Percentiles rank a stretch among this genome's conserved stretches.
These are phyloP conservation scores for Scolopax bukidnonensis DNA, from an alignment of 2,797 vertebrate species.

Conservation along the genomic window DNA sequence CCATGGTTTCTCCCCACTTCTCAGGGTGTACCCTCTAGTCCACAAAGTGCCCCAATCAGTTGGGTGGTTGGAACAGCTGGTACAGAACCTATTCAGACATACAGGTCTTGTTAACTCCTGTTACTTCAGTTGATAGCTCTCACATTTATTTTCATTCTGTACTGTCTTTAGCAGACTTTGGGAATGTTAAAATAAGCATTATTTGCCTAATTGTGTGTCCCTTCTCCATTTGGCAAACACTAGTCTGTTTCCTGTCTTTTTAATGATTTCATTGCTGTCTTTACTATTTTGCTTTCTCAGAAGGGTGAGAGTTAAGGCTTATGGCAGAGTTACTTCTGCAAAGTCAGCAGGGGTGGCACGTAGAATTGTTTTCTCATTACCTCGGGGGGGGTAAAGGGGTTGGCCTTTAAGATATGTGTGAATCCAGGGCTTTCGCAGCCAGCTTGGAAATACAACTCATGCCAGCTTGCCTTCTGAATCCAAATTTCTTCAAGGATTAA, in stretches of 20 bases:
- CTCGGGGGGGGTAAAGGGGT: background rate
- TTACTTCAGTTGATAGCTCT: conserved; percentile 2
- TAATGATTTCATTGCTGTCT: background rate
- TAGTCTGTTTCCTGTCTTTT: background rate
- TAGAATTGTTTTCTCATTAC: conserved; percentile 19
- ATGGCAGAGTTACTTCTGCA: background rate
- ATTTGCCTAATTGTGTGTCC: background rate
- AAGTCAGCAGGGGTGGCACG: background rate
- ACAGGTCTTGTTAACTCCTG: background rate
- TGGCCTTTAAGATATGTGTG: background rate
- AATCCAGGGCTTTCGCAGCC: background rate
- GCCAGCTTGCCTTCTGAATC: conserved; percentile 5
- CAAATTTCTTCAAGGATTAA: conserved; percentile 26
- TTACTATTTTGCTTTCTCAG: conserved; percentile 12
- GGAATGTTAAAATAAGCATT: conserved; percentile 55
- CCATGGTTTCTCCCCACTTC: background rate
- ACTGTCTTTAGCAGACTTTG: conserved; percentile 27
- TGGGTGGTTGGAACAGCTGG: background rate
- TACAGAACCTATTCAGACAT: background rate
- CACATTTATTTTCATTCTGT: background rate
- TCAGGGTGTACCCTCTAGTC: background rate
- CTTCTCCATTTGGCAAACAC: conserved; percentile 55
- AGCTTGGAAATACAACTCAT: background rate
- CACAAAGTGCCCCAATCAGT: background rate
- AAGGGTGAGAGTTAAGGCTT: background rate